Evolutionary conservation across 2,113 vertebrate genomes (phyloP).

Genomic region (Catharus bicknelli): DNA sequence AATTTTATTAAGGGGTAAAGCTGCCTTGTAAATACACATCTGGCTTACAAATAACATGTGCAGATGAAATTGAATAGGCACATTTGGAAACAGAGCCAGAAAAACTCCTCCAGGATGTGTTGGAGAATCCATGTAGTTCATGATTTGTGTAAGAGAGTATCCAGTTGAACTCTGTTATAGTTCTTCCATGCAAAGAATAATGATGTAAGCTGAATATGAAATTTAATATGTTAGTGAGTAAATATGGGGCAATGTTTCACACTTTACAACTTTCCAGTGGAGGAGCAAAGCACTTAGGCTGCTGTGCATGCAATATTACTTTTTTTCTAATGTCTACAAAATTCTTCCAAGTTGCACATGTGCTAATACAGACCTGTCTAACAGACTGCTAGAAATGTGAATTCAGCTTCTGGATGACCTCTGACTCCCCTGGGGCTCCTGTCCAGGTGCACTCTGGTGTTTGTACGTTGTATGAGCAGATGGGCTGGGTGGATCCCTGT

Average conservation of each 20-base stretch:
- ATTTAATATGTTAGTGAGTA: background rate
- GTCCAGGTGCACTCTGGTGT: background rate
- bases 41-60: conserved; percentile 26
- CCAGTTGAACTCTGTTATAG: conserved; percentile 14
- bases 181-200: conserved; percentile 1
- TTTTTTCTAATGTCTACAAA: background rate
- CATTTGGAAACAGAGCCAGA: conserved; percentile 7
- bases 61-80: conserved; percentile 15
- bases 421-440: background rate
- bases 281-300: background rate
- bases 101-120: background rate
- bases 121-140: background rate
- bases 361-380: background rate
- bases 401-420: background rate
- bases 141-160: background rate
- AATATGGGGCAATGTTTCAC: background rate
- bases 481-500: fast-evolving
- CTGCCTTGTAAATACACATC: conserved; percentile 34
- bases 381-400: background rate
- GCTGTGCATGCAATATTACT: background rate
- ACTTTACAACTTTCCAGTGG: background rate
- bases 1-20: conserved; percentile 28
- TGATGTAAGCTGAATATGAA: conserved; percentile 21
- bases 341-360: background rate
- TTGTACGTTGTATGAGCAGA: background rate